These are phyloP conservation scores for Falco columbarius DNA, from an alignment of 2,797 vertebrate genomes.

Conservation along the genomic window DNA sequence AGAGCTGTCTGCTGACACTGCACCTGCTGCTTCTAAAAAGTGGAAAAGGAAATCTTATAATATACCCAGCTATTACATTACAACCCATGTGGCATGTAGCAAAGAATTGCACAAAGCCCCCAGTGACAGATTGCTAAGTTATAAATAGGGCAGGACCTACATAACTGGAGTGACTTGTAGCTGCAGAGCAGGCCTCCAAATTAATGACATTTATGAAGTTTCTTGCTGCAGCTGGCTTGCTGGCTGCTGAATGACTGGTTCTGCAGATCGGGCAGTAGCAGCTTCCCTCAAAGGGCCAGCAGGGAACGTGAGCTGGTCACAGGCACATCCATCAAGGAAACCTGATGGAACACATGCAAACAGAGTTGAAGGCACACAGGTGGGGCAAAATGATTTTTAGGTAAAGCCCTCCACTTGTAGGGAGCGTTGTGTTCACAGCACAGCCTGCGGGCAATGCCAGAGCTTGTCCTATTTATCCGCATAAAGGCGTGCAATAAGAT, in stretches of 20 bases:
- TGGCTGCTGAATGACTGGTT: not conserved
- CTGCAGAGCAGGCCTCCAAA: slow-evolving; percentile 43
- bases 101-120: slow-evolving; percentile 60
- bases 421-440: not conserved
- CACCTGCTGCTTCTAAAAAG: slow-evolving; percentile 86
- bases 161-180: slow-evolving; percentile 55
- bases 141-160: slow-evolving; percentile 70
- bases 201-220: slow-evolving; percentile 60
- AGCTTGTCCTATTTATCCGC: not conserved
- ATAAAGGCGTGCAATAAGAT: not conserved
- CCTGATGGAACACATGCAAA: not conserved
- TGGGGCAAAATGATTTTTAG: not conserved
- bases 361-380: not conserved
- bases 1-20: slow-evolving; percentile 70
- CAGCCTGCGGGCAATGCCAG: not conserved
- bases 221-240: slow-evolving; percentile 9
- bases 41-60: slow-evolving; percentile 83
- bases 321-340: not conserved
- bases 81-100: slow-evolving; percentile 56
- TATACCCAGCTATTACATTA: slow-evolving; percentile 81
- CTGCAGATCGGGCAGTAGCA: not conserved
- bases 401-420: not conserved
- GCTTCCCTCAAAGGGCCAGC: not conserved
- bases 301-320: not conserved
- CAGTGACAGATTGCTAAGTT: slow-evolving; percentile 59